A percentile compares a stretch with the other conserved stretches of the same genome.
Evolutionary conservation across 2,888 invertebrate genomes (phyloP).

Genomic region (Ichneumoninae sp.): DNA sequence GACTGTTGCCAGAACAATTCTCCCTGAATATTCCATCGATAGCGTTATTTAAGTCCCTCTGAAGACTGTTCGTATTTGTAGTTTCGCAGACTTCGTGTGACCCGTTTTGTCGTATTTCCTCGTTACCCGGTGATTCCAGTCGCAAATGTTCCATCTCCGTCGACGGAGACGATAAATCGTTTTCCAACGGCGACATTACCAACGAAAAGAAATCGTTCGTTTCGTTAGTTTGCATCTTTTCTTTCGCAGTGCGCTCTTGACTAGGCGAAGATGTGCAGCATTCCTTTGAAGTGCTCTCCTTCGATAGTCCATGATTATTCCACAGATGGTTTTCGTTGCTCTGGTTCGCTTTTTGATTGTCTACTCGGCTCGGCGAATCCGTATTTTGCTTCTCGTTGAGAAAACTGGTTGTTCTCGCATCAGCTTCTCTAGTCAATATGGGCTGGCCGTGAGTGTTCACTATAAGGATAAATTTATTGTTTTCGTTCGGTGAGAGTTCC

Average conservation of each 20-base stretch:
- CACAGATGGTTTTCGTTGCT: conserved; percentile 30
- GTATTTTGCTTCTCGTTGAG: conserved; percentile 31
- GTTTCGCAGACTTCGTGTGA: conserved; percentile 40
- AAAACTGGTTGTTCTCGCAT: conserved; percentile 57
- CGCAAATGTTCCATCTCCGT: conserved; percentile 88
- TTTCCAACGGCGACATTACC: conserved; percentile 85
- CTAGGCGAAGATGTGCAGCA: conserved; percentile 28
- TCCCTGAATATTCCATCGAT: conserved; percentile 69
- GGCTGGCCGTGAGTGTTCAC: conserved; percentile 79
- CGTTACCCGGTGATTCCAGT: conserved; percentile 83
- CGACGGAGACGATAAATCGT: conserved; percentile 88
- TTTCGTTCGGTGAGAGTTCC: conserved; percentile 67
- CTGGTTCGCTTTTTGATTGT: conserved; percentile 15
- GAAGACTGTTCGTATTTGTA: conserved; percentile 54
- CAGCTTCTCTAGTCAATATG: conserved; percentile 76
- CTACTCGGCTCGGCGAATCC: neutral
- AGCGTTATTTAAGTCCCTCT: conserved; percentile 67
- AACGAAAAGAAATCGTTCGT: conserved; percentile 84
- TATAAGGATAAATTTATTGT: conserved; percentile 80
- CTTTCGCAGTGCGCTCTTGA: conserved; percentile 38
- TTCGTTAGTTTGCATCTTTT: conserved; percentile 73
- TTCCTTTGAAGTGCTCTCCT: conserved; percentile 26
- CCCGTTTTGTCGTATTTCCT: conserved; percentile 63
- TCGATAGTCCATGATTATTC: conserved; percentile 22
- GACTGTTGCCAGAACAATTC: conserved; percentile 69